Conservation (phyloP, 2,113 vertebrate species). For the Syngnathus floridae region DNA sequence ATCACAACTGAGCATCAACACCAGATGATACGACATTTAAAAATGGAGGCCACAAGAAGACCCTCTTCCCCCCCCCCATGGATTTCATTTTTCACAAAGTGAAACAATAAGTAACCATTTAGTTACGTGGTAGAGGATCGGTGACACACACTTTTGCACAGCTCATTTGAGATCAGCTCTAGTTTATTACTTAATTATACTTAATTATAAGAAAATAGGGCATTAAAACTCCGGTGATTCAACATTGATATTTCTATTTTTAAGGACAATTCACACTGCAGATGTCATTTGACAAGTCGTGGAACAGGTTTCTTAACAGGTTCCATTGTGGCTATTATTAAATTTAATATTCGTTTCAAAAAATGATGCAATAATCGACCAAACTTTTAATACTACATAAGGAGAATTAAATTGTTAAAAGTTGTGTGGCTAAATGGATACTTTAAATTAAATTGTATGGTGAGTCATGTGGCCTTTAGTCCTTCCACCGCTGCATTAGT, state of each 20-base stretch:
- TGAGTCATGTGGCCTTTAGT: not conserved
- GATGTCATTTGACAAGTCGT: not conserved
- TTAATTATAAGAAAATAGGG: not conserved
- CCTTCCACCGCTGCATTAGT: not conserved
- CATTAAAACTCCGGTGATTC: not conserved
- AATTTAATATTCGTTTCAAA: too few species aligned
- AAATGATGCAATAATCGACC: too few species aligned
- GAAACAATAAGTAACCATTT: conserved; percentile 21
- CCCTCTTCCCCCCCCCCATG: not conserved
- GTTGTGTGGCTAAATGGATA: not conserved
- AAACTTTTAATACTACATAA: not conserved
- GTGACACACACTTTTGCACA: conserved; percentile 13
- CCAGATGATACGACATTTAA: not conserved
- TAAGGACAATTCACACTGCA: not conserved
- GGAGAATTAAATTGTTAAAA: not conserved
- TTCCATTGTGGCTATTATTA: not conserved
- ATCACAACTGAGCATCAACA: not conserved
- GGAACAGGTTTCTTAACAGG: not conserved
- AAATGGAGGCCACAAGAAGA: not conserved
- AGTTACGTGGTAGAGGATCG: conserved; percentile 15
- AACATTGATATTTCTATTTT: not conserved
- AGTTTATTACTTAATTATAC: not conserved
- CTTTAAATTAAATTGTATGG: not conserved
- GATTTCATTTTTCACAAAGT: conserved; percentile 40
- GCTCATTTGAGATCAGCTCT: not conserved